Base-by-base conservation (phyloP, 2,797 vertebrate genomes). In the Percopsis omiscomaycus region DNA sequence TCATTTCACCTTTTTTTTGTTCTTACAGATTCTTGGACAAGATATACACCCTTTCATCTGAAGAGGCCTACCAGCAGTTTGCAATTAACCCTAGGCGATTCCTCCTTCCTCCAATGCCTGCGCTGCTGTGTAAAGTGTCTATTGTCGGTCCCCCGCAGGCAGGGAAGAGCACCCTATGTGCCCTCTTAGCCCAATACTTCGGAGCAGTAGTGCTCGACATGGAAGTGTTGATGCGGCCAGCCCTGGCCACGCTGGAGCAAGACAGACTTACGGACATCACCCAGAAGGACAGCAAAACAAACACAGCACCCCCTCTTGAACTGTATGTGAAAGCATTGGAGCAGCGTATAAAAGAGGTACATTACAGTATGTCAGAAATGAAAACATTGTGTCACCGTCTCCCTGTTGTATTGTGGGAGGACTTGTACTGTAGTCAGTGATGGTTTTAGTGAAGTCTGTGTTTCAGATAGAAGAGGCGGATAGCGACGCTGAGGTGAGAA, bases 1-100 rank as follows among this genome's bases (percentile, higher is more conserved):
- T 13, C n/a, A 28, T 53, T 53, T 30, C 1, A 29, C 28, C 54
- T 32, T n/a, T n/a, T 27, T 14, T 10, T 42, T 3, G 45, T 65
- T 47, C 82, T 27, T 74, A 27, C 85, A 99, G 97, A 77, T 98
- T 98, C 84, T 90, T 94, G 92, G 96, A 95, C 88, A 99, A 95
- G 90, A 84, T 98, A 51, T 99, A 98, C 9, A 1, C 95, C 47
- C 84, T 98, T 37, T 96, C 96, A 44, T 94, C 94, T 46, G 77
- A 90, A 75, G 94, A 94, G 66, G 89, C 95, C 49, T 54, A 93
- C 64, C 89, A 89, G 57, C 86, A 86, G 59, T 99, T 99, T 77
- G 71, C 89, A 48, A 59, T 70, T 70, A 98, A 95, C 77, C 98
- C 97, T 47, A 89, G 95, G 5, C 82, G 68, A 16, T 99, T 94